phyloP scores from a whole-genome alignment of 1,140 invertebrate genomes.

The Goniozus legneri region DNA sequence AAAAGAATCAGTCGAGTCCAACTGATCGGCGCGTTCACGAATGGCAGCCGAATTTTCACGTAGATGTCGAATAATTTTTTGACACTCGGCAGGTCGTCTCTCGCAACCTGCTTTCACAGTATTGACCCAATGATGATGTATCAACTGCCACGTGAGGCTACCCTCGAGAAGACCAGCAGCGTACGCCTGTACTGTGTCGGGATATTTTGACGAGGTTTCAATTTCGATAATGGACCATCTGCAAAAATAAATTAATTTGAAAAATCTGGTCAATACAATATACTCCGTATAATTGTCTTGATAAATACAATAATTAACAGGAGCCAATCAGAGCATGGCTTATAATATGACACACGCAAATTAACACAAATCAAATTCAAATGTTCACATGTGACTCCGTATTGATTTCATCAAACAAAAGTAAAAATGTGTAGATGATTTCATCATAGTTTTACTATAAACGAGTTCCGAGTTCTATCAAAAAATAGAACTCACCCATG shows the following conservation, averaged over 20 bases:
- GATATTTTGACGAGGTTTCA: conserved; percentile 67
- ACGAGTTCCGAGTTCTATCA: too few species aligned
- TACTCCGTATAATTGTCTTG: not conserved
- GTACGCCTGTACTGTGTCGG: conserved; percentile 78
- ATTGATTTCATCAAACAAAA: too few species aligned
- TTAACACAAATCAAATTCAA: too few species aligned
- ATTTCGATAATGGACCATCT: conserved; percentile 80
- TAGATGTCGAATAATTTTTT: conserved; percentile 65
- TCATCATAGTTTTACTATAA: too few species aligned
- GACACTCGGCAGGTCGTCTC: conserved; percentile 64
- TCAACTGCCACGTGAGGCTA: conserved; percentile 74
- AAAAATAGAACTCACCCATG: conserved; percentile 67
- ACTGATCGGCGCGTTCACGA: conserved; percentile 56
- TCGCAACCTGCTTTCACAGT: conserved; percentile 71
- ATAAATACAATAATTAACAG: too few species aligned
- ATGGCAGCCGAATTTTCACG: conserved; percentile 64
- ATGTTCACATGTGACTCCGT: too few species aligned
- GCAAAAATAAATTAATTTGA: too few species aligned
- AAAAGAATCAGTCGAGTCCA: conserved; percentile 60
- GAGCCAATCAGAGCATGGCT: too few species aligned
- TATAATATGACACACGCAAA: too few species aligned
- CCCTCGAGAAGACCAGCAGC: conserved; percentile 89
- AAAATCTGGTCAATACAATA: too few species aligned
- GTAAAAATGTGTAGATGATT: too few species aligned
- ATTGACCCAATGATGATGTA: conserved; percentile 77